phyloP scores from a whole-genome alignment of 1,140 invertebrate genomes.

The Bombus vancouverensis region DNA sequence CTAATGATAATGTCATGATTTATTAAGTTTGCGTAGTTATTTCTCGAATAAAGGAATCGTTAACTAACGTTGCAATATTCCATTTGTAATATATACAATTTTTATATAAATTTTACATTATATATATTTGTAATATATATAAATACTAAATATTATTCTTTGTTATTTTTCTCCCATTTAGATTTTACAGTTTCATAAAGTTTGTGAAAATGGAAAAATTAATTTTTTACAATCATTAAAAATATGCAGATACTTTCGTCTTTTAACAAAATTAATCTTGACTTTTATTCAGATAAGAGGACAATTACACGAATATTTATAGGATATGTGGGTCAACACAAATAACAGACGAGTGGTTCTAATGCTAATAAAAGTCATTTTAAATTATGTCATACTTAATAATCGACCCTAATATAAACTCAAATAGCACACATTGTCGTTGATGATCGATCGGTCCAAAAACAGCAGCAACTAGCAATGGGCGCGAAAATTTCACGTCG shows the following conservation, averaged over 20 bases:
- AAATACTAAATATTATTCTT: too few relatives aligned
- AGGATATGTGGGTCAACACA: background rate
- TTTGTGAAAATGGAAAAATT: too few relatives aligned
- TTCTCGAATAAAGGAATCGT: background rate
- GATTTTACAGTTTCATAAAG: too few relatives aligned
- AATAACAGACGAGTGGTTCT: background rate
- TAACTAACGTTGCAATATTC: background rate
- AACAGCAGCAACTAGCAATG: background rate
- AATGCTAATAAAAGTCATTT: too few relatives aligned
- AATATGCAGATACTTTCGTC: too few relatives aligned
- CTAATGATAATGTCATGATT: background rate
- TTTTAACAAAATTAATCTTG: too few relatives aligned
- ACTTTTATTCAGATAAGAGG: too few relatives aligned
- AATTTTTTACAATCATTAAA: too few relatives aligned
- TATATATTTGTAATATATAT: too few relatives aligned
- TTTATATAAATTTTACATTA: too few relatives aligned
- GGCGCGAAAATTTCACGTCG: conserved; percentile 28
- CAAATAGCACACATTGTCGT: background rate
- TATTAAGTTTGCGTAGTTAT: background rate
- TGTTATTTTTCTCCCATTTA: too few relatives aligned
- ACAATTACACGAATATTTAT: too few relatives aligned
- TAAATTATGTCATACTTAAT: background rate
- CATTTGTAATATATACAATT: background rate
- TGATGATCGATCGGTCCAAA: background rate
- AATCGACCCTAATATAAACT: background rate